Base-by-base conservation (phyloP, 2,888 invertebrate genomes). In the Eristalis tenax region DNA sequence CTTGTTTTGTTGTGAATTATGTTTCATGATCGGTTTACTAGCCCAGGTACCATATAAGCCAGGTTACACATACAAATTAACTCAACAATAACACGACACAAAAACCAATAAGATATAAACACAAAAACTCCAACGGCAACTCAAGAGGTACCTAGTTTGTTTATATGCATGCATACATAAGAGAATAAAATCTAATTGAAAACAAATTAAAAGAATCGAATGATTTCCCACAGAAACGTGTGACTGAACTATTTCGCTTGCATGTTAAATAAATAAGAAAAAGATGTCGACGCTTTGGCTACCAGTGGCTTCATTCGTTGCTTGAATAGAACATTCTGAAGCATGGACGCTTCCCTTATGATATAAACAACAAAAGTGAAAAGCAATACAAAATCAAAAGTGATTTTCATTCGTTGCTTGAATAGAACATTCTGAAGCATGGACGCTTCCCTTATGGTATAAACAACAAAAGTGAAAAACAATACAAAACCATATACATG, bases 381-480 rank as follows among this genome's bases (percentile, higher is more conserved):
- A 35, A 50, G 66, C 57, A 43, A 11, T 43, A 76, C 56, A 63
- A 18, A 65, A 73, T 8, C 61, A 63, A n/a, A n/a, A n/a, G n/a
- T n/a, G n/a, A n/a, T n/a, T n/a, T n/a, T 26, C 26, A 26, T 26
- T 26, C 26, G 3, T 35, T 11, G 10, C 1, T 35, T 35, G 35
- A 35, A 35, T 35, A 35, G 35, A 35, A 35, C 38, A 13, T 38
- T 8, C 3, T 13, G 11, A 1, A 38, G 38, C 13, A 38, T 13
- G 38, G 13, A 11, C 50, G 50, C 6, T 50, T 15, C 2, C 15
- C 13, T 50, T 50, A n/a, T n/a, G 13, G n/a, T 18, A 13, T 15
- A 26, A 70, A 57, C 4, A 61, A 40, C 56, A 69, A 10, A 76
- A 28, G 10, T 43, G 40, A 35, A 22, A 35, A 50, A 70, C 57